Percentiles rank a stretch among this genome's conserved stretches.
These are phyloP conservation scores for Lophochroa leadbeateri DNA, from an alignment of 2,113 vertebrate species.

Conservation along the genomic window DNA sequence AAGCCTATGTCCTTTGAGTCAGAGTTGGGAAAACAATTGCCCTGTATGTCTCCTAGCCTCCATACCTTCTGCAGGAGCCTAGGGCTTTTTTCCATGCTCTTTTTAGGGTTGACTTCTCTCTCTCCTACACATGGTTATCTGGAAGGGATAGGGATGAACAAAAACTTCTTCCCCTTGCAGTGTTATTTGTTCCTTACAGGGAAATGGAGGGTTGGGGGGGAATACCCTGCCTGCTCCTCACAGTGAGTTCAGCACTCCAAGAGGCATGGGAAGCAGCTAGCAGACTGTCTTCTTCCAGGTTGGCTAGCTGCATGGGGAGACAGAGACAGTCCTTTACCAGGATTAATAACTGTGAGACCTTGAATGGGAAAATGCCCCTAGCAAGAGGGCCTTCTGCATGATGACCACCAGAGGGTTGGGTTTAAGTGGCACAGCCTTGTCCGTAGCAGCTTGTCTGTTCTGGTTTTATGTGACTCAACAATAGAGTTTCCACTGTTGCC, in stretches of 20 bases:
- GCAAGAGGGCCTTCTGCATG: not conserved
- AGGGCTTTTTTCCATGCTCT: not conserved
- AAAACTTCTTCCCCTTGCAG: not conserved
- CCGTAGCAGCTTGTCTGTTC: not conserved
- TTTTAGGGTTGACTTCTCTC: not conserved
- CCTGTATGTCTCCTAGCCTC: rapidly evolving
- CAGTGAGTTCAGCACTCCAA: not conserved
- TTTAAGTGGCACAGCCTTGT: not conserved
- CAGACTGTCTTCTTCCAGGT: not conserved
- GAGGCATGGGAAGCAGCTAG: not conserved
- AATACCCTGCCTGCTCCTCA: not conserved
- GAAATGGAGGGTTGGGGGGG: rapidly evolving
- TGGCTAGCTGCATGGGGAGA: not conserved
- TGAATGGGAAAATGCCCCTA: not conserved
- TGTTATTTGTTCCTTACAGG: not conserved
- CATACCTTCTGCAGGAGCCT: not conserved
- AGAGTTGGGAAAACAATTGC: not conserved
- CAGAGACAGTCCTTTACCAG: not conserved
- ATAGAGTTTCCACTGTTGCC: conserved; percentile 58
- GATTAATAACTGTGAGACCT: not conserved
- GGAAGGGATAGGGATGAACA: not conserved
- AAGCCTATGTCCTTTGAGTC: not conserved
- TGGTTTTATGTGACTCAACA: conserved; percentile 50
- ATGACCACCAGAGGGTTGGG: not conserved
- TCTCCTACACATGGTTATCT: not conserved